Percentiles rank a stretch among this genome's conserved stretches.
phyloP scores from a whole-genome alignment of 2,113 vertebrate species.

The Dryoscopus gambensis region DNA sequence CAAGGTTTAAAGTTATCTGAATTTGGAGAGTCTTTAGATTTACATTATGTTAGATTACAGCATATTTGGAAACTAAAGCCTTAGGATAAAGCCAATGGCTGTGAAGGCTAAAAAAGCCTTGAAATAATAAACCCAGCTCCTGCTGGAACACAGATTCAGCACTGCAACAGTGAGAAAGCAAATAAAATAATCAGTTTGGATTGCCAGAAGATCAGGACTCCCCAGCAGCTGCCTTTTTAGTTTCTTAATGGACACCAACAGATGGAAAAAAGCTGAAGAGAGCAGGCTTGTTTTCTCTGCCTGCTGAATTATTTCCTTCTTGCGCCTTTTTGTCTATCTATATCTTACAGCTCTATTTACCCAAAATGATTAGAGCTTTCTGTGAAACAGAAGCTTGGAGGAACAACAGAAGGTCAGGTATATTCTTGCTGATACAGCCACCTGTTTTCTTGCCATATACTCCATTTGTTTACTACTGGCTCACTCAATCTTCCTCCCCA shows the following conservation, averaged over 20 bases:
- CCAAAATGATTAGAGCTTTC: neutral
- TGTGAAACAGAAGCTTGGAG: neutral
- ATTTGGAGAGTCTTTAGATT: neutral
- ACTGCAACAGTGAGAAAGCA: neutral
- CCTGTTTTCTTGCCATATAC: neutral
- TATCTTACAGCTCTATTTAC: conserved; percentile 1
- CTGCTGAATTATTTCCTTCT: neutral
- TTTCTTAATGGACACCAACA: conserved; percentile 23
- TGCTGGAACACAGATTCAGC: neutral
- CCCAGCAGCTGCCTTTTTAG: neutral
- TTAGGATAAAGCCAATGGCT: neutral
- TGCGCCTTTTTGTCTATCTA: neutral
- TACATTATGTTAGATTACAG: neutral
- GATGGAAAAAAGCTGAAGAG: conserved; percentile 7
- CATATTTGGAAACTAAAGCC: neutral
- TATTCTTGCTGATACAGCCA: neutral
- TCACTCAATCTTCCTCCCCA: neutral
- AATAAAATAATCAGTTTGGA: conserved; percentile 6
- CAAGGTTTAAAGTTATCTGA: neutral
- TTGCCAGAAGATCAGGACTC: neutral
- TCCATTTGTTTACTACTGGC: neutral
- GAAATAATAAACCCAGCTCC: neutral
- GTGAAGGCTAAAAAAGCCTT: neutral
- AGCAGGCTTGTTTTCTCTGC: neutral
- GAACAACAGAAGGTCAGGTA: neutral